A percentile compares a stretch with the other conserved stretches of the same genome.
phyloP scores from a whole-genome alignment of 2,113 vertebrate genomes.

The Phaethon lepturus region DNA sequence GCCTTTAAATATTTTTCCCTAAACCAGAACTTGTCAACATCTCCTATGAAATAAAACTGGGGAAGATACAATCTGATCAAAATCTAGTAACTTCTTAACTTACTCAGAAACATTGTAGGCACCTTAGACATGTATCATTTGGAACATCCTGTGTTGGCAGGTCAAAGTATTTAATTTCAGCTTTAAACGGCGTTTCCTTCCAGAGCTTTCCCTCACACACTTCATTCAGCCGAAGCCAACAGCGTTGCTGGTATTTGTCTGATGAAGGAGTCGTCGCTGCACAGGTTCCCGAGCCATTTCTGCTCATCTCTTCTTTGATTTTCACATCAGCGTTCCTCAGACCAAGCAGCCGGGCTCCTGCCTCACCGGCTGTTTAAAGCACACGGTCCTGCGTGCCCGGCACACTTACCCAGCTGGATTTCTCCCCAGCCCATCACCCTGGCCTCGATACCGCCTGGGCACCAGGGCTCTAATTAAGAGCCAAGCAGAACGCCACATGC shows the following conservation, averaged over 20 bases:
- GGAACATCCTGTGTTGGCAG: conserved; percentile 30
- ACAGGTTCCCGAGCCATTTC: background rate
- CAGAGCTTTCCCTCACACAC: background rate
- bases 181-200: conserved; percentile 31
- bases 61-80: background rate
- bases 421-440: background rate
- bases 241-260: background rate
- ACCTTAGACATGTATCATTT: background rate
- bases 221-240: background rate
- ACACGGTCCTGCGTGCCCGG: background rate
- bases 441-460: background rate
- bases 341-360: background rate
- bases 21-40: background rate
- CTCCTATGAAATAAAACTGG: background rate
- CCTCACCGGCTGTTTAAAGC: background rate
- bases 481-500: background rate
- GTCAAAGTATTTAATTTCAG: conserved; percentile 60
- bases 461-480: background rate
- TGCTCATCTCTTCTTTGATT: background rate
- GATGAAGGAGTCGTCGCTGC: background rate
- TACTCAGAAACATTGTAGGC: background rate
- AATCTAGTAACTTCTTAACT: background rate
- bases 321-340: background rate
- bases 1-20: background rate
- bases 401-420: background rate